Evolutionary conservation across 2,888 invertebrate genomes (phyloP), one percentile per base, ranked within the genome.

Genomic region (Drosophila meridiana): DNA sequence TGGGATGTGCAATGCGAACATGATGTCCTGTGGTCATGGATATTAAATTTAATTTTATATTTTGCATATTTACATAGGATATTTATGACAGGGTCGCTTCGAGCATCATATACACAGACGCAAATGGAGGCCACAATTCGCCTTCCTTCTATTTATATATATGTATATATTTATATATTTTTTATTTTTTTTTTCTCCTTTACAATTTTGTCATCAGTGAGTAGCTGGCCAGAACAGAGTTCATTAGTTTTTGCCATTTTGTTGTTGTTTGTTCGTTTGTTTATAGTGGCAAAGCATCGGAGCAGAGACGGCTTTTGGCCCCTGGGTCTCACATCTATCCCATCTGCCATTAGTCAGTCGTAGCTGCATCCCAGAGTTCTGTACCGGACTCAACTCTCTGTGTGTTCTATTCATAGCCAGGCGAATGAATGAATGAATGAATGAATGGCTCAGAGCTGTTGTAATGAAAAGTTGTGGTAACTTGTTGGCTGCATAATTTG

Each of bases 391-490:
- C 40, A 7, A 26, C 55, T 40, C 50, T 34, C 14, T 34, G 13
- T 43, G 32, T 34, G 36, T 36, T 59, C 69, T 59, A 65, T 74
- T 65, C 69, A 74, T 63, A 20, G 55, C 43, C 50, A 52, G 14
- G 4, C 36, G 53, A 53, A 36, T 48, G 57, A 56, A 59, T 28
- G 45, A 43, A 42, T 42, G 71, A 47, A 65, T 57, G 47, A 71
- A 62, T 73, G 78, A 83, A 80, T 72, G 67, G 60, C 71, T 53
- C 48, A 67, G 60, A 69, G 70, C 70, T 81, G 50, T 75, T 81
- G 57, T 71, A 83, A 83, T 83, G 78, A 89, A 87, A 83, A 89
- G 84, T 83, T 89, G 72, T 68, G 59, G 69, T 58, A 78, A 78
- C 83, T 77, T 73, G 70, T 62, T 76, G 69, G 53, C 50, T 52